phyloP scores from a whole-genome alignment of 1,140 invertebrate species.

The Leucophenga varia region DNA sequence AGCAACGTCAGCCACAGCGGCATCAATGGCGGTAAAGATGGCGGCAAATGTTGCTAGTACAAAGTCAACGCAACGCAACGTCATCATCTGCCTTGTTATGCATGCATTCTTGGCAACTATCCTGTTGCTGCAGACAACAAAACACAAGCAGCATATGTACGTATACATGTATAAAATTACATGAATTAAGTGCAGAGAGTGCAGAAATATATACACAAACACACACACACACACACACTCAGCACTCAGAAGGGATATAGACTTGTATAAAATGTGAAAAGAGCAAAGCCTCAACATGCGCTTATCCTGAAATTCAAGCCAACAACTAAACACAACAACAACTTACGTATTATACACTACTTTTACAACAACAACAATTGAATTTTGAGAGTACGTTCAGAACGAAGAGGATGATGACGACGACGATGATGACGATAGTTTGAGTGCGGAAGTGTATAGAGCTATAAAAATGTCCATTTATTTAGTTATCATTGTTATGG shows the following conservation, averaged over 20 bases:
- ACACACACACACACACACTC: too few species aligned
- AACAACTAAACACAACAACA: too few species aligned
- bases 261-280: slow-evolving; percentile 16
- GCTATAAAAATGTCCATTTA: slow-evolving; percentile 54
- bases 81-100: neutral
- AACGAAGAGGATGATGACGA: too few species aligned
- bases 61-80: slow-evolving; percentile 25
- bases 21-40: too few species aligned
- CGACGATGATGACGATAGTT: slow-evolving; percentile 16
- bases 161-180: slow-evolving; percentile 50
- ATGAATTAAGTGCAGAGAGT: slow-evolving; percentile 52
- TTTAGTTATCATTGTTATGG: slow-evolving; percentile 49
- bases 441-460: slow-evolving; percentile 51
- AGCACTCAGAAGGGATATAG: slow-evolving; percentile 26
- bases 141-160: too few species aligned
- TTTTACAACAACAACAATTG: slow-evolving; percentile 36
- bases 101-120: neutral
- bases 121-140: slow-evolving; percentile 1
- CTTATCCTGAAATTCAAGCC: slow-evolving; percentile 37
- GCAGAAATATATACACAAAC: too few species aligned
- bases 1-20: too few species aligned
- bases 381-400: too few species aligned
- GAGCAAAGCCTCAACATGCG: slow-evolving; percentile 44
- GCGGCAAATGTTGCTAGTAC: too few species aligned
- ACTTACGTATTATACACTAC: too few species aligned